These are phyloP conservation scores for Ctenicera cuprea DNA, from an alignment of 2,888 invertebrate species.

Conservation along the genomic window DNA sequence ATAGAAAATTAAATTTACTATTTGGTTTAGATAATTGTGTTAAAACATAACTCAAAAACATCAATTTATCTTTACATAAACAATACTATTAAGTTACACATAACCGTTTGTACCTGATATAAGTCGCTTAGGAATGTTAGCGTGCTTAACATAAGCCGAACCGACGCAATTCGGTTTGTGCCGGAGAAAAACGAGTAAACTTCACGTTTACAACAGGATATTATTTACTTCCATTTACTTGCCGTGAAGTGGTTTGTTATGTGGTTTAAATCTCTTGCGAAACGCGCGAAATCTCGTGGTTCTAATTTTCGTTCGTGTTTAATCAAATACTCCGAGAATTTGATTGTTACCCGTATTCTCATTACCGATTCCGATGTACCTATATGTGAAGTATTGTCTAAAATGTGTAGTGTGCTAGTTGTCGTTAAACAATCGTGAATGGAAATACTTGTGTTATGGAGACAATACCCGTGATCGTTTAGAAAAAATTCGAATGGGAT, in stretches of 20 bases:
- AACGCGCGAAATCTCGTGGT: slow-evolving; percentile 30
- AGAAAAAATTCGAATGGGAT: not conserved
- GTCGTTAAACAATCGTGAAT: not conserved
- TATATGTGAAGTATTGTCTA: no score
- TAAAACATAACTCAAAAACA: no score
- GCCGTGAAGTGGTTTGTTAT: slow-evolving; percentile 22
- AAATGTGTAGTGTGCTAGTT: no score
- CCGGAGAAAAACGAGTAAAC: slow-evolving; percentile 34
- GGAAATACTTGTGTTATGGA: not conserved
- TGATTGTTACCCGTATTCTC: not conserved
- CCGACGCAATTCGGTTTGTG: slow-evolving; percentile 10
- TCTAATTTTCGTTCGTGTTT: not conserved
- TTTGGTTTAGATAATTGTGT: no score
- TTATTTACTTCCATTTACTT: slow-evolving; percentile 40
- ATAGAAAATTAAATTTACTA: no score
- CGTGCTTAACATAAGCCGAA: not conserved
- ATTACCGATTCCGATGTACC: not conserved
- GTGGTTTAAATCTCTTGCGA: slow-evolving; percentile 18
- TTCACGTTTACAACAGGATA: slow-evolving; percentile 31
- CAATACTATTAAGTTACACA: no score
- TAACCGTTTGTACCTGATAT: not conserved
- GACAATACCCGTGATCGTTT: not conserved
- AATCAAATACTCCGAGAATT: not conserved
- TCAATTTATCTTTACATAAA: no score
- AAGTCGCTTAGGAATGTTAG: slow-evolving; percentile 15